A percentile compares a stretch with the other conserved stretches of the same genome.
These are phyloP conservation scores for Clarias batrachus DNA, from an alignment of 2,113 vertebrate genomes.

Conservation along the genomic window DNA sequence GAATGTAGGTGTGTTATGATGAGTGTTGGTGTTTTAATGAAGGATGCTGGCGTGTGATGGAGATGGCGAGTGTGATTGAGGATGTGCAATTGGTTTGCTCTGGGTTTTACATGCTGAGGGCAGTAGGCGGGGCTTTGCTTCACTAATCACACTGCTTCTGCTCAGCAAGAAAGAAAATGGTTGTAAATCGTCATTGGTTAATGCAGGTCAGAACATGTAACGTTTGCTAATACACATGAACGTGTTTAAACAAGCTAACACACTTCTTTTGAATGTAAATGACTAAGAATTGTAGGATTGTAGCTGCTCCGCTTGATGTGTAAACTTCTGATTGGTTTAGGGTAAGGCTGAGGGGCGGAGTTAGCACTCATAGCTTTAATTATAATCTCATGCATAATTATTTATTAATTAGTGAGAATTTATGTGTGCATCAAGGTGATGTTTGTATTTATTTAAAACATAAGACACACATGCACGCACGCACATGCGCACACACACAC, in stretches of 20 bases:
- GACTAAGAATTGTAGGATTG: background rate
- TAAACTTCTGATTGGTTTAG: slow-evolving; percentile 10
- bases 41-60: too few relatives aligned
- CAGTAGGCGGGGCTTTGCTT: background rate
- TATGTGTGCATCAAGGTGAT: background rate
- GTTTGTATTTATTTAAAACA: slow-evolving; percentile 21
- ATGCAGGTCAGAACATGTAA: background rate
- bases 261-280: slow-evolving; percentile 7
- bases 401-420: slow-evolving; percentile 10
- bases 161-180: background rate
- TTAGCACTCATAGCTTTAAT: slow-evolving; percentile 17
- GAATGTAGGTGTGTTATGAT: background rate
- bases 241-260: background rate
- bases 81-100: background rate
- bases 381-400: slow-evolving; percentile 1
- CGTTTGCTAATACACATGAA: background rate
- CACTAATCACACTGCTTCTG: background rate
- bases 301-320: background rate
- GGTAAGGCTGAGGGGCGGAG: slow-evolving; percentile 1
- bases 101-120: background rate
- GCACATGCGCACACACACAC: background rate
- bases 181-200: background rate
- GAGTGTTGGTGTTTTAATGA: too few relatives aligned
- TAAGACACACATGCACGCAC: background rate
- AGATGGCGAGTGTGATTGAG: background rate